phyloP scores from a whole-genome alignment of 2,888 invertebrate genomes.

The Rotaria macrura region DNA sequence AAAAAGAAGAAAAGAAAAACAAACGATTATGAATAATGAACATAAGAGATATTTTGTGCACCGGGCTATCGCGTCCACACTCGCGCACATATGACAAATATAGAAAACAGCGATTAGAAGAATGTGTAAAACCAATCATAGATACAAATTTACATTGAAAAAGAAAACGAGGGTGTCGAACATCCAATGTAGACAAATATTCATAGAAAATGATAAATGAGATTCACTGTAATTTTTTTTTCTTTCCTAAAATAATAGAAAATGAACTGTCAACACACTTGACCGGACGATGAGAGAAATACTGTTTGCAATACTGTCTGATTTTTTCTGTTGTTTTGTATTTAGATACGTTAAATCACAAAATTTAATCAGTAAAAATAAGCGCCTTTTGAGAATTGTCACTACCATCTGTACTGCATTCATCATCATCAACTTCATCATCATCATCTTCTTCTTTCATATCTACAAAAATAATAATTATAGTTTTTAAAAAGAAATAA shows the following conservation, averaged over 20 bases:
- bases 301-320: neutral
- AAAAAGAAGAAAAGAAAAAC: neutral
- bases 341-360: neutral
- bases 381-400: neutral
- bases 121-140: neutral
- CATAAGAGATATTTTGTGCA: constrained; percentile 3
- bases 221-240: constrained; percentile 1
- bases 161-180: neutral
- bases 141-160: neutral
- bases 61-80: neutral
- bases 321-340: neutral
- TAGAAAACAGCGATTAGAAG: neutral
- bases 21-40: neutral
- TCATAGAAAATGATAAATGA: neutral
- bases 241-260: neutral
- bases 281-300: neutral
- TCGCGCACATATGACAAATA: neutral
- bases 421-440: neutral
- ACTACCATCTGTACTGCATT: constrained; percentile 17
- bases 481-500: neutral
- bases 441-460: neutral
- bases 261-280: neutral
- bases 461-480: neutral
- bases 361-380: neutral
- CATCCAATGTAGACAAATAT: neutral